phyloP scores from a whole-genome alignment of 1,140 invertebrate genomes.

The Drosophila lini region DNA sequence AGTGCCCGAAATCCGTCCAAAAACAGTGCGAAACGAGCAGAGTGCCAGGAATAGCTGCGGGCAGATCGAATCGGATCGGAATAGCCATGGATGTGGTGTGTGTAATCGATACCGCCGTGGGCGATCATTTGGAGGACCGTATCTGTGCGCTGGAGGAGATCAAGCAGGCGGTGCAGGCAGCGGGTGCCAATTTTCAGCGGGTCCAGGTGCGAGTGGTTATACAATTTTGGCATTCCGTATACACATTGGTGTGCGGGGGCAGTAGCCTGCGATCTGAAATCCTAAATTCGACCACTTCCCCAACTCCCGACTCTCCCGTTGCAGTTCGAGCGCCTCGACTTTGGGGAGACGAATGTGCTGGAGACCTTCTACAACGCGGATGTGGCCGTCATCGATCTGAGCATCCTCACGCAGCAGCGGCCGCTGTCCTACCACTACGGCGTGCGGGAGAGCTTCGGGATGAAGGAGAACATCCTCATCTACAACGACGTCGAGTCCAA shows the following conservation, averaged over 20 bases:
- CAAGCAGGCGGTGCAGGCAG: conserved; percentile 90
- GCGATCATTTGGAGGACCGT: conserved; percentile 89
- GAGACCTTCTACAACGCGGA: conserved; percentile 98
- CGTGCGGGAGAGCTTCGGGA: conserved; percentile 98
- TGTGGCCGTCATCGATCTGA: conserved; percentile 98
- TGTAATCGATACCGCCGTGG: conserved; percentile 92
- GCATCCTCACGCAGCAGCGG: conserved; percentile 94
- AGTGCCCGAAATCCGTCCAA: conserved; percentile 42
- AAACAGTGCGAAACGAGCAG: conserved; percentile 29
- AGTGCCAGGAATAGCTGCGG: conserved; percentile 63
- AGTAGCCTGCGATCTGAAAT: background rate
- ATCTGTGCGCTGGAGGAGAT: conserved; percentile 94
- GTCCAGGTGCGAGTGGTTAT: conserved; percentile 88
- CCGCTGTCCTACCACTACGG: conserved; percentile 98
- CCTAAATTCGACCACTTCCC: conserved; percentile 1
- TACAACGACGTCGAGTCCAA: conserved; percentile 96
- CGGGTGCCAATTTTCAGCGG: conserved; percentile 92
- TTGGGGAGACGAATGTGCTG: conserved; percentile 93
- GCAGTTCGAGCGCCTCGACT: conserved; percentile 94
- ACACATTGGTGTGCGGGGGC: conserved; percentile 12
- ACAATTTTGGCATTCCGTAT: conserved; percentile 40
- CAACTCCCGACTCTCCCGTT: conserved; percentile 6
- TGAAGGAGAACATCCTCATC: conserved; percentile 98
- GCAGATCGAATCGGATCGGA: conserved; percentile 11
- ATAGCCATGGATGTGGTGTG: conserved; percentile 95